Conservation (phyloP, 1,140 invertebrate species). For the Aphidius ervi region DNA sequence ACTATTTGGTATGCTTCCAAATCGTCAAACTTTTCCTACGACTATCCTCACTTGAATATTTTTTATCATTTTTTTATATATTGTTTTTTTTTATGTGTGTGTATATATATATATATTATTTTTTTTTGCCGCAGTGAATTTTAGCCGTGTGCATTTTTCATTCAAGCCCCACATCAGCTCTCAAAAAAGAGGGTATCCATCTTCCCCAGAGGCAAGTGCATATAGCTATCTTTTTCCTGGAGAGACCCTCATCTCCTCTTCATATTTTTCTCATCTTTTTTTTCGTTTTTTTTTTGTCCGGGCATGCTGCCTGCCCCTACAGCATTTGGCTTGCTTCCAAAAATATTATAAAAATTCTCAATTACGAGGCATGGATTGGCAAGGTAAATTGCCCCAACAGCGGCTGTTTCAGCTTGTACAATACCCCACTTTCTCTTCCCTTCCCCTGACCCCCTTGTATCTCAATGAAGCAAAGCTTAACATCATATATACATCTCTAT, state of each 20-base stretch:
- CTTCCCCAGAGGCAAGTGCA: slow-evolving; percentile 43
- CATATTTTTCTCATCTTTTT: slow-evolving; percentile 24
- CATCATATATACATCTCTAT: no score
- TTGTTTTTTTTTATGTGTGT: not conserved
- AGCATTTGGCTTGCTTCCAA: slow-evolving; percentile 48
- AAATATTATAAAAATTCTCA: slow-evolving; percentile 52
- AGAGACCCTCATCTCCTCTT: slow-evolving; percentile 20
- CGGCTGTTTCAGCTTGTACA: slow-evolving; percentile 30
- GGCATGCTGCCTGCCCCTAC: slow-evolving; percentile 20
- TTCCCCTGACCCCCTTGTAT: no score
- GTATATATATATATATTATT: not conserved
- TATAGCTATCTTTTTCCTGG: slow-evolving; percentile 2
- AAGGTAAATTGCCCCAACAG: slow-evolving; percentile 47
- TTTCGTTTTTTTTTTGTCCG: slow-evolving; percentile 23
- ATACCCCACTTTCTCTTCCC: not conserved
- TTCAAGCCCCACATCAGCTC: slow-evolving; percentile 25
- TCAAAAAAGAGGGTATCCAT: slow-evolving; percentile 46
- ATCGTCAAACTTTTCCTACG: slow-evolving; percentile 33
- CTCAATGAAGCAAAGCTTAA: no score
- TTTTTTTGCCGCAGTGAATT: slow-evolving; percentile 50
- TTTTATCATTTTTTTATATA: no score
- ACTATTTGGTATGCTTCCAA: slow-evolving; percentile 51
- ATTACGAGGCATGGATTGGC: slow-evolving; percentile 49
- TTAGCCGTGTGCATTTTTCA: slow-evolving; percentile 51
- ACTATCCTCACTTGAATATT: no score